A percentile compares a stretch with the other conserved stretches of the same genome.
Conservation (phyloP, 2,113 vertebrate genomes). For the Solea senegalensis region DNA sequence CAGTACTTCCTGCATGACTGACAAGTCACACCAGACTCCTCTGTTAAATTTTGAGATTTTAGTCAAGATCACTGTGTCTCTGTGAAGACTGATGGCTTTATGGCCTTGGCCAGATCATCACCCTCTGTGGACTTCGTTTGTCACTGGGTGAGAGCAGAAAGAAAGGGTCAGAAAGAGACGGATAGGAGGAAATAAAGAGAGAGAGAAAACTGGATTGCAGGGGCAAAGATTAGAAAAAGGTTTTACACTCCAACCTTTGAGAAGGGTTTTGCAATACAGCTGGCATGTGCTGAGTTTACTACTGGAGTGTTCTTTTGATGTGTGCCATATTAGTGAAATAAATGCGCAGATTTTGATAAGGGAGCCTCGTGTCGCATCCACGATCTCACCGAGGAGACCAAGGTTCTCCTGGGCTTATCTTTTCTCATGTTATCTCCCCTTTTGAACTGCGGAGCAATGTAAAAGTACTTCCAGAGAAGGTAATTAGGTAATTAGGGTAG, state of each 20-base stretch:
- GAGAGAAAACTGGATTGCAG: neutral
- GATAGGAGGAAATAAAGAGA: conserved; percentile 22
- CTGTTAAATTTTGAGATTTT: too few species aligned
- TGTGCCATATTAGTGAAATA: conserved; percentile 58
- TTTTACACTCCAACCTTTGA: conserved; percentile 71
- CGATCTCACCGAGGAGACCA: conserved; percentile 69
- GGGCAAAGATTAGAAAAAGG: conserved; percentile 62
- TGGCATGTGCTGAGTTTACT: conserved; percentile 55
- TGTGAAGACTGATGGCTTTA: conserved; percentile 75
- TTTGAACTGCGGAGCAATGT: conserved; percentile 62
- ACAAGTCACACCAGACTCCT: too few species aligned
- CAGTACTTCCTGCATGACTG: too few species aligned
- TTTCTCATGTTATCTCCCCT: conserved; percentile 44
- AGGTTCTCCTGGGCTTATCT: conserved; percentile 71
- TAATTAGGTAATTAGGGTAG: too few species aligned
- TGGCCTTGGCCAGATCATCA: conserved; percentile 68
- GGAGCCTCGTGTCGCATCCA: conserved; percentile 30
- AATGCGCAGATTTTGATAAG: conserved; percentile 71
- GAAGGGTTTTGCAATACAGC: conserved; percentile 70
- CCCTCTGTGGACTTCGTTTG: conserved; percentile 78
- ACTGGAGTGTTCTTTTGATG: conserved; percentile 44
- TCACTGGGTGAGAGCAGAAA: conserved; percentile 57
- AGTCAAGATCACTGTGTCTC: too few species aligned
- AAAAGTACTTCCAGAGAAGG: conserved; percentile 11
- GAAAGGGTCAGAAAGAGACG: conserved; percentile 37